Percentiles rank a stretch among this genome's conserved stretches.
Evolutionary conservation across 1,140 invertebrate genomes (phyloP).

Genomic region (Diploscapter pachys): DNA sequence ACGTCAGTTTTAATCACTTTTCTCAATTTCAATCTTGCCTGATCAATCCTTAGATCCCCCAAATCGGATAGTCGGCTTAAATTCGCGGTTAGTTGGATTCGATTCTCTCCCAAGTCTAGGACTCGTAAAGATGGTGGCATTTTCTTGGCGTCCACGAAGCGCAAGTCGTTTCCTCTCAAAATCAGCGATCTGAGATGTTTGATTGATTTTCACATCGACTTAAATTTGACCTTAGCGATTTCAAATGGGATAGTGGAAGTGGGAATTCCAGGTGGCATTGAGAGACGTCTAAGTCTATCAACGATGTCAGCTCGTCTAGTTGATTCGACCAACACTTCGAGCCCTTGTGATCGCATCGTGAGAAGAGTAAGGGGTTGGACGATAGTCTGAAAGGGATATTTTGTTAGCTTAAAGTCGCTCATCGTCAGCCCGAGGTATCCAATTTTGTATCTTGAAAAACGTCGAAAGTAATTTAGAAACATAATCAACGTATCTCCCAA

Average conservation of each 20-base stretch:
- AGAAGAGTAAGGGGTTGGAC: constrained; percentile 34
- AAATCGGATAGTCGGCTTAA: constrained; percentile 20
- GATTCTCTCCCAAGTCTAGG: constrained; percentile 35
- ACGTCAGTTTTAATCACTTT: no score
- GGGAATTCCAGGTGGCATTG: constrained; percentile 21
- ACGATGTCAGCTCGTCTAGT: constrained; percentile 22
- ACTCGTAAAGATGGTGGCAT: constrained; percentile 27
- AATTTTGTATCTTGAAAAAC: no score
- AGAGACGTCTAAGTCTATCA: constrained; percentile 34
- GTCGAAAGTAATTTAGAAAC: no score
- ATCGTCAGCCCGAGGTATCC: no score
- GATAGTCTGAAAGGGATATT: neutral
- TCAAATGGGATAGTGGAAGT: constrained; percentile 9
- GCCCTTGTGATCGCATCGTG: constrained; percentile 14
- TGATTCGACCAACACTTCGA: constrained; percentile 29
- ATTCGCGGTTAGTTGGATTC: constrained; percentile 33
- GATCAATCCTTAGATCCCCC: constrained; percentile 22
- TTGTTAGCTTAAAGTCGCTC: no score
- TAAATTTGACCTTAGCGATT: no score
- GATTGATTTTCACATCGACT: neutral
- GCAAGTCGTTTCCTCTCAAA: constrained; percentile 25
- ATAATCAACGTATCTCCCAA: no score
- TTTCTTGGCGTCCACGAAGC: constrained; percentile 17
- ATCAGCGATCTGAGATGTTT: constrained; percentile 24
- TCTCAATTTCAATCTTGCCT: neutral